Base-by-base conservation (phyloP, 2,113 vertebrate species). In the Pachypanchax playfairii region DNA sequence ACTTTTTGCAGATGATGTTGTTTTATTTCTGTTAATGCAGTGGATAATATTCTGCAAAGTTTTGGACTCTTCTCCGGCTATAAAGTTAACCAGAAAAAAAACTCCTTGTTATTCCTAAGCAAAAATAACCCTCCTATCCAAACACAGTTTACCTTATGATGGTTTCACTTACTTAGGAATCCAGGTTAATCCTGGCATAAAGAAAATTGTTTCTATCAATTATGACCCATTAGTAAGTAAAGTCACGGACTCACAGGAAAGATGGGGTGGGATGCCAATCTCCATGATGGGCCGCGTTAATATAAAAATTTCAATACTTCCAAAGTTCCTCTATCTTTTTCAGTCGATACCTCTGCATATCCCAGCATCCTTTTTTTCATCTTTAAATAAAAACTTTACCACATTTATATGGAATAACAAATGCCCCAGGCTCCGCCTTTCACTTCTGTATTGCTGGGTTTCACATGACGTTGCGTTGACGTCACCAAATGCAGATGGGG, bases 1-100 rank as follows among this genome's bases (percentile, higher is more conserved):
- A 13, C 33, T 53, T 22, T 53, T 53, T 53, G 51, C 51, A 24
- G 33, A 53, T 53, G 31, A 53, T 6, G 38, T 53, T 36, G 33
- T 53, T 36, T 8, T 53, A 13, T 53, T 36, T 38, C 24, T 21
- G 12, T 36, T 22, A 3, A 35, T n/a, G 50, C 50, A 9, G 10
- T 46, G 7, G 21, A 13, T 13, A 12, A 46, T 6, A 22, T 46
- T 22, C 21, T 53, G 20, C 20, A 36, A 6, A 6, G 9, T 20
- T 53, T 36, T 36, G 31, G 51, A 3, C 1, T 22, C 1, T 51
- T 51, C 18, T 51, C 49, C 4, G 28, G 49, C 1, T 51, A 51
- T 13, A 51, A 51, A 33, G 20, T 53, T 36, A 53, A 53, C 20
- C 10, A 36, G 4, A 53, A 22, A 5, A 53, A 36, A 53, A 53